phyloP scores from a whole-genome alignment of 2,888 invertebrate species.

The Pachycephus smyrnensis region DNA sequence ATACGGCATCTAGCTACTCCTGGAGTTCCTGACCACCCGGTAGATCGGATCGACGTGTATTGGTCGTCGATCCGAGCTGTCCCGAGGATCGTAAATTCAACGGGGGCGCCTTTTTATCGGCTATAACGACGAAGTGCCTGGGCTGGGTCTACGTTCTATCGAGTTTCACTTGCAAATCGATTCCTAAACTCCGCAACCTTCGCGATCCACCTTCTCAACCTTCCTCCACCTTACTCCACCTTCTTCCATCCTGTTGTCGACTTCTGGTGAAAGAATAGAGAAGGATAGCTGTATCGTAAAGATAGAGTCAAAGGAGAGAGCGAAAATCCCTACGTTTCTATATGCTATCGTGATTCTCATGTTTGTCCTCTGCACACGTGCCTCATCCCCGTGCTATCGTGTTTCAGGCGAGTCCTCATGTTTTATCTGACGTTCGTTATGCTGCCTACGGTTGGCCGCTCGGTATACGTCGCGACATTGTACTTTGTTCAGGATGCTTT shows the following conservation, averaged over 20 bases:
- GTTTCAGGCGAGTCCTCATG: constrained; percentile 46
- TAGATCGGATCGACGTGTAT: constrained; percentile 46
- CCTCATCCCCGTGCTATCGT: constrained; percentile 2
- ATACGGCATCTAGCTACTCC: neutral
- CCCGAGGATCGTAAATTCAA: constrained; percentile 55
- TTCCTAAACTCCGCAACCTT: constrained; percentile 48
- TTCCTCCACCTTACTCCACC: constrained; percentile 17
- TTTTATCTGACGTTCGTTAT: constrained; percentile 61
- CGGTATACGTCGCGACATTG: constrained; percentile 28
- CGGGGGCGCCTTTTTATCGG: constrained; percentile 37
- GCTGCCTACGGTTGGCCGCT: constrained; percentile 30
- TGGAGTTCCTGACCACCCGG: constrained; percentile 41
- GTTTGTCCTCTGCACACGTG: constrained; percentile 25
- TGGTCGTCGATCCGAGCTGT: constrained; percentile 50
- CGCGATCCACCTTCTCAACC: constrained; percentile 25
- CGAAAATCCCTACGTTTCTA: constrained; percentile 19
- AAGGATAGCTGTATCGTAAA: constrained; percentile 16
- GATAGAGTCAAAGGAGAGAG: neutral
- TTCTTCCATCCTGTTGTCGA: neutral
- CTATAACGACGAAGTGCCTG: constrained; percentile 27
- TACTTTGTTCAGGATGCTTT: constrained; percentile 49
- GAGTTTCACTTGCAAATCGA: constrained; percentile 62
- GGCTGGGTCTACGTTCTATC: constrained; percentile 30
- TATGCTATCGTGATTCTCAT: constrained; percentile 37
- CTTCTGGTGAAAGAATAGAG: constrained; percentile 9